phyloP scores from a whole-genome alignment of 2,113 vertebrate species.

The Xiphophorus couchianus region DNA sequence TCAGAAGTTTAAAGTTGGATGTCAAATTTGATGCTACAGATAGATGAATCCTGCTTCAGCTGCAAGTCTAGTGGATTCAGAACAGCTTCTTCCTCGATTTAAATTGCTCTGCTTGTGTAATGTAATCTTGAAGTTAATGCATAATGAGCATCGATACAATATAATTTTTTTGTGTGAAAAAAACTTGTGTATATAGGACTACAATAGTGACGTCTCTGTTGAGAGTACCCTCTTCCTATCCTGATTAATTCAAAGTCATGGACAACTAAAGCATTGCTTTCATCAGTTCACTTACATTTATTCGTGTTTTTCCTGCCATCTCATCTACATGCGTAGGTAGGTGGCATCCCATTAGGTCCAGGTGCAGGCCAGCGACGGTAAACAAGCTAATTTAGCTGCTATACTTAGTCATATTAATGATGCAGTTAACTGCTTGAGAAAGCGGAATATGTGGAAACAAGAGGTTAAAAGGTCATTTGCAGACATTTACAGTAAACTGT shows the following conservation, averaged over 20 bases:
- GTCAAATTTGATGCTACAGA: too few relatives aligned
- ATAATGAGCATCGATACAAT: too few relatives aligned
- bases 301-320: not conserved
- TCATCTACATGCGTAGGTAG: not conserved
- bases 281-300: not conserved
- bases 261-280: constrained; percentile 39
- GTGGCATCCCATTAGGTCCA: not conserved
- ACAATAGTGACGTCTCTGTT: constrained; percentile 4
- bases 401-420: not conserved
- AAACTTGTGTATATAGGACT: too few relatives aligned
- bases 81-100: not conserved
- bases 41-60: too few relatives aligned
- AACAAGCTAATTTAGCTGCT: constrained; percentile 17
- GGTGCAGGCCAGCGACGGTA: not conserved
- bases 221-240: constrained; percentile 5
- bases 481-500: not conserved
- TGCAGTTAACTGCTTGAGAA: constrained; percentile 3
- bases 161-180: too few relatives aligned
- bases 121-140: not conserved
- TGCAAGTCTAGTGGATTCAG: too few relatives aligned
- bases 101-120: not conserved
- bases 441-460: not conserved
- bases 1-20: too few relatives aligned
- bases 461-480: not conserved
- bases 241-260: constrained; percentile 52